Evolutionary conservation across 2,113 vertebrate genomes (phyloP), one percentile per base, ranked within the genome.

Genomic region (Ochotona princeps): DNA sequence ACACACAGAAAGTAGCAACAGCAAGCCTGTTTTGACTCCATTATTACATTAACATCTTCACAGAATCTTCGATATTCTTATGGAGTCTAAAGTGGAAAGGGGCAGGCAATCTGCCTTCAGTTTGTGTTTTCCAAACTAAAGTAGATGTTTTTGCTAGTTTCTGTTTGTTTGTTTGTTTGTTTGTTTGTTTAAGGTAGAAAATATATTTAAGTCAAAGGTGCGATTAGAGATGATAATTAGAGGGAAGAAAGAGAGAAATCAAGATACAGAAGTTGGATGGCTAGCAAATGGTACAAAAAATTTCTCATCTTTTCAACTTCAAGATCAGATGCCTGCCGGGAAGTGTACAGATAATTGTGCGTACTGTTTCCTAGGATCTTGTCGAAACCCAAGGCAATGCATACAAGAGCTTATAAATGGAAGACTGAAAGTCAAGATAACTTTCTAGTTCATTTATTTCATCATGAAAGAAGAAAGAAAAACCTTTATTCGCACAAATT

Each of bases 381-480:
- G 5, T 88, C 30, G 63, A 83, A 90, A 38, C 1, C 9, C 47
- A 83, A 73, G 20, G 4, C 47, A 81, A 70, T 35, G 75, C 67
- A 87, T 79, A 17, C 69, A 88, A 66, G 3, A 47, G 35, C 7
- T 15, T 60, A 54, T 81, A 89, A 84, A 54, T 30, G 8, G 38
- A 93, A n/a, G 20, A 15, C 3, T 70, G 32, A 92, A 74, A 80
- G 75, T 12, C 87, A 72, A 75, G 5, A 78, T 11, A 92, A n/a
- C 11, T 69, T 63, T 76, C 10, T 60, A 65, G 4, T 83, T 28
- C 61, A 51, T 57, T 81, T 74, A 38, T 60, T 85, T 47, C 13
- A 86, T 61, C n/a, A 75, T 79, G 11, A 84, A 80, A 80, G 14
- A 88, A 83, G 15, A 61, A 92, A 35, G 20, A 80, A 95, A n/a